A percentile compares a stretch with the other conserved stretches of the same genome.
Conservation (phyloP, 1,140 invertebrate genomes). For the Tetramorium parvispinum region DNA sequence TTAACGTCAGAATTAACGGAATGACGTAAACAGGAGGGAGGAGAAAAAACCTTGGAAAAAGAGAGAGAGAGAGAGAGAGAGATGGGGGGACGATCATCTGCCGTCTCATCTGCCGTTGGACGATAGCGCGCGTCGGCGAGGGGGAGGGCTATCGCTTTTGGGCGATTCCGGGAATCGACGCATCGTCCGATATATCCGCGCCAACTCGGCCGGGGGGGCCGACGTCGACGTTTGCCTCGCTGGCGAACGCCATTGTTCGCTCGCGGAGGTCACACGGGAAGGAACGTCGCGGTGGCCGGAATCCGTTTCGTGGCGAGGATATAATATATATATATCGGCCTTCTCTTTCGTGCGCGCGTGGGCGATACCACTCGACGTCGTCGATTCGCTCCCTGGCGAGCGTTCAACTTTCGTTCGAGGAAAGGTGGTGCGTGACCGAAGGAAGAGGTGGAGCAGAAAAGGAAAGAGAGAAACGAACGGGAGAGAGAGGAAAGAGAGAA, state of each 20-base stretch:
- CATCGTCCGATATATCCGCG: background rate
- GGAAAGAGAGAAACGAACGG: background rate
- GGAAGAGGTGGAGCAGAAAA: constrained; percentile 21
- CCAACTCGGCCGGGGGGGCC: background rate
- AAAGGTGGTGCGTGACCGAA: constrained; percentile 21
- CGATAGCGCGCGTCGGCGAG: background rate
- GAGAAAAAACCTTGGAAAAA: no score
- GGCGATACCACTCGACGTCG: constrained; percentile 28
- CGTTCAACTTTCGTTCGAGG: constrained; percentile 29
- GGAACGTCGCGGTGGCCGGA: constrained; percentile 9
- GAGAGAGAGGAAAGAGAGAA: no score
- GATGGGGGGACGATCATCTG: background rate
- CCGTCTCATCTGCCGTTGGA: background rate
- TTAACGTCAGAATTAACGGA: background rate
- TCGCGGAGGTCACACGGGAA: constrained; percentile 40
- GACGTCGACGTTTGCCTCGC: constrained; percentile 11
- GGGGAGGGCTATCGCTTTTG: background rate
- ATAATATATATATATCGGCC: background rate
- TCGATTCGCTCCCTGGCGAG: constrained; percentile 1
- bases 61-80: background rate
- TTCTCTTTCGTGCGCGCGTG: background rate
- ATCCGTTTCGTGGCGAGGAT: background rate
- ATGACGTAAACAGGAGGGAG: no score
- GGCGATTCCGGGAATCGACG: background rate
- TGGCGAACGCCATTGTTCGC: constrained; percentile 65